Base-by-base conservation (phyloP, 2,113 vertebrate genomes). In the Dipodomys merriami region DNA sequence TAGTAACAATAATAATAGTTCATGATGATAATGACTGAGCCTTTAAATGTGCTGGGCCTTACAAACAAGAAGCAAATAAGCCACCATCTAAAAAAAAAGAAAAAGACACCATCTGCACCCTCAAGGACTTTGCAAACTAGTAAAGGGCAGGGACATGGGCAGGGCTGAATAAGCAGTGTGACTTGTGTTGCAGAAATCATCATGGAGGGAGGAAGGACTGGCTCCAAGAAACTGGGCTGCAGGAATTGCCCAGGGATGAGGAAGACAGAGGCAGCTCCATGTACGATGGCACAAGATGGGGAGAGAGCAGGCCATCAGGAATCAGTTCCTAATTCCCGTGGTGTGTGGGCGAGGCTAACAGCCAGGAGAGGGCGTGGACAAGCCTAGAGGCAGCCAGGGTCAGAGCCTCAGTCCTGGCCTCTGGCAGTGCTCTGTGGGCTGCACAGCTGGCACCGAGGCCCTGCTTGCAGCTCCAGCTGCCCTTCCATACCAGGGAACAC, bases 111-210 rank as follows among this genome's bases (percentile, higher is more conserved):
- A 30, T 7, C 25, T 18, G 15, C 18, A 39, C 15, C 69, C 35
- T 88, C 68, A 22, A 46, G 46, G 68, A 88, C 76, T 83, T 7
- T 6, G 16, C 16, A 77, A 33, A 68, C 39, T n/a, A 49, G 73
- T 6, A n/a, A 72, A 91, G 15, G 39, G 4, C 74, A 65, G 0
- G 7, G 57, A 30, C 16, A 65, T 30, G 60, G 27, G 25, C 64
- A 20, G 1, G 10, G 49, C 65, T 30, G 73, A 35, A 35, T 7
- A 69, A 64, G 46, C 44, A 25, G 35, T 53, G 29, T 65, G 53
- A 4, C 7, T 2, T 12, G 0, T 10, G 0, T 4, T n/a, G 46
- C 19, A 0, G 6, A 25, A 27, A n/a, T 20, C 29, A 16, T 2
- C 30, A 4, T 20, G 33, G 6, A 44, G 72, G 25, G 19, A 57